Percentiles rank a stretch among this genome's conserved stretches.
phyloP scores from a whole-genome alignment of 2,797 vertebrate species.

The Clarias laeviceps region DNA sequence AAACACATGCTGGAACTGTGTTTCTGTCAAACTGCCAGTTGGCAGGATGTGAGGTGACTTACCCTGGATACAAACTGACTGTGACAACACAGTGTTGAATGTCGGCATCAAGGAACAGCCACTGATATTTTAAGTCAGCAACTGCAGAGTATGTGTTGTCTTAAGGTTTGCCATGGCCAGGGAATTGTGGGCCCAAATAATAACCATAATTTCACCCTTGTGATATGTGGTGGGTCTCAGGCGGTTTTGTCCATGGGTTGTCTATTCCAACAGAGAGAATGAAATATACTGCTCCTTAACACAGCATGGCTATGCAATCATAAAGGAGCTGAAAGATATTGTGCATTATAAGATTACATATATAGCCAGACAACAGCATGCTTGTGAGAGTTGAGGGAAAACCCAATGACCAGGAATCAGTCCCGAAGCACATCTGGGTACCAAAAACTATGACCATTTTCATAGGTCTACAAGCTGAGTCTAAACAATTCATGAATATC shows the following conservation, averaged over 20 bases:
- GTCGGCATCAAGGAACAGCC: background rate
- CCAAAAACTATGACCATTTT: background rate
- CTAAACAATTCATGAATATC: background rate
- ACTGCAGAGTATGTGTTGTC: background rate
- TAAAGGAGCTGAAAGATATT: background rate
- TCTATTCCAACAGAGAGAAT: background rate
- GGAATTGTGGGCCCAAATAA: background rate
- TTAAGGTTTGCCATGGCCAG: background rate
- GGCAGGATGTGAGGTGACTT: slow-evolving; percentile 1
- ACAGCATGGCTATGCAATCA: background rate
- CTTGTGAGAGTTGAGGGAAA: background rate
- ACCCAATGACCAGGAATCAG: background rate
- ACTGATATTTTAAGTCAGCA: background rate
- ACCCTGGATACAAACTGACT: background rate
- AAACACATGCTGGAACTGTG: background rate
- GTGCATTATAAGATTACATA: background rate
- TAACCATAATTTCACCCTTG: background rate
- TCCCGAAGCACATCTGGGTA: background rate
- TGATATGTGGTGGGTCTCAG: background rate
- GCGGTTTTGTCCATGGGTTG: background rate
- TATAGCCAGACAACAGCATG: background rate
- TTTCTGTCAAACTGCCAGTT: slow-evolving; percentile 13
- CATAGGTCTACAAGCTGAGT: background rate
- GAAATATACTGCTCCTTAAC: background rate
- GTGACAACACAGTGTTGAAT: background rate